Evolutionary conservation across 1,140 invertebrate species (phyloP), one percentile per base, ranked within the genome.

Genomic region (Tetragnatha versicolor): DNA sequence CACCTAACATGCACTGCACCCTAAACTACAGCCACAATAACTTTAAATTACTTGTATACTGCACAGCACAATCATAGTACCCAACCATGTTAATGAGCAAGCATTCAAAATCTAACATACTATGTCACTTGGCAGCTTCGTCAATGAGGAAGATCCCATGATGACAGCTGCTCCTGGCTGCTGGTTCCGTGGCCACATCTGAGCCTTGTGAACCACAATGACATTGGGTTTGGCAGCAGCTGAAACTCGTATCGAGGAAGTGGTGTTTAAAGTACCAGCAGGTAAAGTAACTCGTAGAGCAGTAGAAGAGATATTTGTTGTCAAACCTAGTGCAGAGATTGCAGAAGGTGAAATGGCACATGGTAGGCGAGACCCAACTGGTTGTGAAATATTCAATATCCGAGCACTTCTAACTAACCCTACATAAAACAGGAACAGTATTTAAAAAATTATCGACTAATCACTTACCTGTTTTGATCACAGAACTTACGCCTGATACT

Each of bases 131-230:
- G 78, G 25, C 31, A 79, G 20, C 35, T 73, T 79, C 2, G 35
- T 31, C 17, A 51, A 25, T 9, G 76, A 29, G 37, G 25, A 37
- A 20, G 76, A 68, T 37, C 55, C 51, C 49, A 75, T 75, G n/a
- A 70, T 69, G 37, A 75, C 61, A 14, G 77, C 61, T 42, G 39
- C 72, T 9, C 27, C 29, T n/a, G n/a, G n/a, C 22, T 25, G 10
- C 25, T 70, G 60, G 33, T 60, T 33, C 17, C 58, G 31, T 9
- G 77, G 61, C 78, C 79, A 68, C 39, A 81, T 68, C 45, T 86
- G 85, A 9, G 85, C 86, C 80, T 87, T 87, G 80, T 86, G 85
- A 49, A 87, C 86, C 22, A 87, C 86, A 75, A 87, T 86, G 2
- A 87, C 85, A 83, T 87, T 87, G 17, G 86, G 85, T 68, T 86